Base-by-base conservation (phyloP, 2,113 vertebrate genomes). In the Lagopus muta region DNA sequence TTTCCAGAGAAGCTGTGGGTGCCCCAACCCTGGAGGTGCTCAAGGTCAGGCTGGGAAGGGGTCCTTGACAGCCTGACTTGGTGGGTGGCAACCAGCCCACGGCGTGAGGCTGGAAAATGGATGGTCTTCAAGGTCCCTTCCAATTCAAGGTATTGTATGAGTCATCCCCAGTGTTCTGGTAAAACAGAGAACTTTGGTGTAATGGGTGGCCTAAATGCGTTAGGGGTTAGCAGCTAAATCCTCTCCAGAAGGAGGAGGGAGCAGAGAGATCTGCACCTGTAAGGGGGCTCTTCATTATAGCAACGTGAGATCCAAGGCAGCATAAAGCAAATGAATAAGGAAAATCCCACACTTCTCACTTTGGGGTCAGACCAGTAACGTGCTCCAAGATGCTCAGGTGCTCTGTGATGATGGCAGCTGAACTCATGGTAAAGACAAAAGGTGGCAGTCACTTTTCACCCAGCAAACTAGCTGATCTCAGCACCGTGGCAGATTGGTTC, bases 151-250 rank as follows among this genome's bases (percentile, higher is more conserved):
- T 30, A 55, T 30, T 32, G 16, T 28, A 28, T 55, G 28, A 55
- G 15, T 55, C 6, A 18, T 15, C n/a, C 11, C 65, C 16, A 24
- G 13, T 28, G 22, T 10, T 66, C 32, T 1, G 5, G 8, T 0
- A 0, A 2, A 55, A 66, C 28, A 28, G 28, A n/a, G 79, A 67
- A 82, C 32, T 2, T 40, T 36, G 5, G 21, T 34, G 54, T 60
- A 32, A 48, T 32, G 62, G 36, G 4, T 11, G 73, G 52, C 0
- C 13, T 76, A 32, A 20, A 3, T 6, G 18, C 75, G 22, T 21
- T 18, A 67, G 50, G 36, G 71, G 30, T 18, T 38, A 34, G 32
- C 22, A 55, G 70, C 18, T 58, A 75, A 6, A 19, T 67, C 25
- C 36, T 80, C 7, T 62, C 13, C 45, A 42, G 58, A 16, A 73